Evolutionary conservation across 2,888 invertebrate genomes (phyloP), one percentile per base, ranked within the genome.

Genomic region (Chydorus sphaericus): DNA sequence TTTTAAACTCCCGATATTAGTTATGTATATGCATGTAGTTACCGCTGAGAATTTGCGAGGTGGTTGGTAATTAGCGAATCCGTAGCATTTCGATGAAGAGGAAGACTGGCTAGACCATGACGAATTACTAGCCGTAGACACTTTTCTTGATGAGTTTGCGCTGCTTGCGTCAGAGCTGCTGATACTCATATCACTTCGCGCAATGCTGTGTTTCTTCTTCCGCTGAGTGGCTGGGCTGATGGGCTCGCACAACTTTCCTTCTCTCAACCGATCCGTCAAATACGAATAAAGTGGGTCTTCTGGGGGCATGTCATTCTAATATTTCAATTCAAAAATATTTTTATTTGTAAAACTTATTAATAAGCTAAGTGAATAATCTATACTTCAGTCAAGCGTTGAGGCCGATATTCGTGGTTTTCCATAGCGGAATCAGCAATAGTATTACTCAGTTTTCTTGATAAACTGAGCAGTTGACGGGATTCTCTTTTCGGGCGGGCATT

Each of bases 251-350:
- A 55, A 33, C 20, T 30, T 26, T n/a, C 55, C 55, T 11, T 55
- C 55, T 6, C 55, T 48, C 23, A 55, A 16, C 20, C 55, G 55
- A 18, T 55, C 55, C 16, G 55, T 48, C 28, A 55, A 31, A 20
- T 48, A 55, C 4, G 55, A 49, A 48, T 36, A 55, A 18, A 33
- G 48, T 23, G 55, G 55, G 31, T 55, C 55, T 2, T 48, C 33
- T 33, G 55, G 55, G 33, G 49, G 48, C 26, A 48, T 28, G 33
- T 33, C 48, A 2, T 26, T 39, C 55, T 55, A 11, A 28, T 29
- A 29, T 30, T 20, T 18, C 14, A 18, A 8, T 11, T 26, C 14
- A 20, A 29, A 54, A 44, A 18, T 20, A 54, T 18, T 11, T 26
- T n/a, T 48, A 3, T n/a, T n/a, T n/a, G n/a, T n/a, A n/a, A n/a